Evolutionary conservation across 2,888 invertebrate genomes (phyloP).

Genomic region (Synergus gifuensis): DNA sequence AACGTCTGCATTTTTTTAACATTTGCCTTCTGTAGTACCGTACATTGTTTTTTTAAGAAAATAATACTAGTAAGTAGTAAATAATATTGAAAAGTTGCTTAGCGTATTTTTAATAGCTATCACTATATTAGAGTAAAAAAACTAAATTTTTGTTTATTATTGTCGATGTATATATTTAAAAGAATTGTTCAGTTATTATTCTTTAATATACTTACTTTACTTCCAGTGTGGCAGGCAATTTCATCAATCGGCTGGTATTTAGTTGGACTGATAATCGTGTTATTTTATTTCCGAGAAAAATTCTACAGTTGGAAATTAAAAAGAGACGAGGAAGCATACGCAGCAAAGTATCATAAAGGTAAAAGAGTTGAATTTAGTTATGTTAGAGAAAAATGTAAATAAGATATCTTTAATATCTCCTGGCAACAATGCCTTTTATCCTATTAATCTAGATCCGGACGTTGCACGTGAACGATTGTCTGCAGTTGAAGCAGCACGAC

Average conservation of each 20-base stretch:
- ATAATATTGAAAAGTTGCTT: too few species aligned
- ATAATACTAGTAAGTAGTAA: too few species aligned
- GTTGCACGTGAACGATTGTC: slow-evolving; percentile 70
- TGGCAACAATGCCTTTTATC: not conserved
- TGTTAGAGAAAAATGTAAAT: too few species aligned
- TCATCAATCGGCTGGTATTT: slow-evolving; percentile 76
- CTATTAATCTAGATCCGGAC: slow-evolving; percentile 75
- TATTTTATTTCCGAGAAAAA: slow-evolving; percentile 70
- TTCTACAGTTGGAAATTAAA: slow-evolving; percentile 70
- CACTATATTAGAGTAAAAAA: too few species aligned
- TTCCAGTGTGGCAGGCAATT: slow-evolving; percentile 64
- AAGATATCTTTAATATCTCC: not conserved
- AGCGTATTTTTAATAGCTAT: too few species aligned
- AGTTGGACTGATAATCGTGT: slow-evolving; percentile 63
- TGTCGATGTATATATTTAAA: too few species aligned
- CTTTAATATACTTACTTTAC: not conserved
- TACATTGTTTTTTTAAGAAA: too few species aligned
- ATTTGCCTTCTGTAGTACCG: too few species aligned
- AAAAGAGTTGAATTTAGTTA: slow-evolving; percentile 42
- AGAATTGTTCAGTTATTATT: too few species aligned
- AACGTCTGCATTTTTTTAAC: too few species aligned
- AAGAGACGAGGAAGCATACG: slow-evolving; percentile 74
- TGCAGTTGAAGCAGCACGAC: slow-evolving; percentile 74
- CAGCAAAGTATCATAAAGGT: slow-evolving; percentile 79
- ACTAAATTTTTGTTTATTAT: too few species aligned